Evolutionary conservation across 2,888 invertebrate species (phyloP), one percentile per base, ranked within the genome.

Genomic region (Pristionchus arcanus): DNA sequence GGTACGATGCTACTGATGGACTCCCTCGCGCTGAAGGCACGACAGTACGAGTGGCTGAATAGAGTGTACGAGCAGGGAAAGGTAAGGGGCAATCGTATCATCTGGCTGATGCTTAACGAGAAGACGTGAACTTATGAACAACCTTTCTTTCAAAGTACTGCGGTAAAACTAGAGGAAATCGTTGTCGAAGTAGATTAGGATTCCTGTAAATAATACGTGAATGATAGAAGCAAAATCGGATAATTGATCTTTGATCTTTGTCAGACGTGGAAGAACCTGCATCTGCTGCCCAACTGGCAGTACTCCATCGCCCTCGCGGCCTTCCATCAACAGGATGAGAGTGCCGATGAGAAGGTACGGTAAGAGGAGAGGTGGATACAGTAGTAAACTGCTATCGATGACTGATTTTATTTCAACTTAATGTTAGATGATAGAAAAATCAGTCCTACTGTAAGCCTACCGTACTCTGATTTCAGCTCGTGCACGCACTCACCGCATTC

Each of bases 241-340:
- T 74, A 15, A 25, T 66, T 28, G n/a, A 66, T 66, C 66, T n/a
- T 13, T 3, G 25, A 89, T 90, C 91, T 81, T 77, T 31, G n/a
- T 42, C 92, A 96, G 95, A 93, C 94, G 21, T 95, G 96, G 86
- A 96, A 97, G 93, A 97, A 97, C 96, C 95, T 97, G 81, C 96
- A 97, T 71, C 97, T 97, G 95, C 96, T 98, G 90, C 98, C 98
- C n/a, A 98, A 98, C 95, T 97, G 97, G 96, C 97, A 97, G 0
- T 97, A 97, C 95, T 97, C 97, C 2, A 96, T 97, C 90, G 97
- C 98, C 0, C 96, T 98, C 92, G 97, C 97, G 4, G 96, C 97
- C 95, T 96, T 93, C 53, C 89, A 92, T 66, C 59, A 88, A 66
- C 95, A 92, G 21, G 87, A 93, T 19, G 94, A 94, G 86, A 55